Conservation (phyloP, 2,888 invertebrate genomes). For the Ditula angustiorana region DNA sequence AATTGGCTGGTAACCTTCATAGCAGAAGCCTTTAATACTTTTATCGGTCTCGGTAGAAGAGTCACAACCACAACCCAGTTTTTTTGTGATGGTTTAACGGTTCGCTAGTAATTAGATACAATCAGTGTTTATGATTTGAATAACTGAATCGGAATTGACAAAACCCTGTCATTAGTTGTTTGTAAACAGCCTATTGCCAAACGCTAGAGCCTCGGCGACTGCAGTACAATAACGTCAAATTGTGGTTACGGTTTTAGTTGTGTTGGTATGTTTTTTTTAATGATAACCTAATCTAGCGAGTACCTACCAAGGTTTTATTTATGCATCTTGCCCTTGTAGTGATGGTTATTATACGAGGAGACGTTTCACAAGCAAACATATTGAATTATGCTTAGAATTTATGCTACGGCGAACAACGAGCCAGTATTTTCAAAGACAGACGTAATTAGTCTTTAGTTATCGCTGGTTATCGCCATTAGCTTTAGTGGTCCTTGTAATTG, state of each 20-base stretch:
- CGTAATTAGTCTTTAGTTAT: too few relatives aligned
- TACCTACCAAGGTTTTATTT: not conserved
- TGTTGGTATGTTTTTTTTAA: not conserved
- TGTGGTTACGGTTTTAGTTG: not conserved
- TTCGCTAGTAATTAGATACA: slow-evolving; percentile 23
- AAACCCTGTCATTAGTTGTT: slow-evolving; percentile 4
- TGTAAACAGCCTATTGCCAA: not conserved
- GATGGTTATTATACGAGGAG: not conserved
- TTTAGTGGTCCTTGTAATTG: too few relatives aligned
- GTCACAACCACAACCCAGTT: slow-evolving; percentile 20
- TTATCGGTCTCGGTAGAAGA: slow-evolving; percentile 27
- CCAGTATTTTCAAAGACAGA: too few relatives aligned
- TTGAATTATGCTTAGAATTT: not conserved
- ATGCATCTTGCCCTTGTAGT: not conserved
- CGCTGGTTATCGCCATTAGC: too few relatives aligned
- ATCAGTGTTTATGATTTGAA: slow-evolving; percentile 26
- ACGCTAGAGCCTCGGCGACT: too few relatives aligned
- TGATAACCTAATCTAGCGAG: not conserved
- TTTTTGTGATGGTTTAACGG: slow-evolving; percentile 27
- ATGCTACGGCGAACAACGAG: too few relatives aligned
- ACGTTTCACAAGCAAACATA: not conserved
- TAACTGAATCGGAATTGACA: slow-evolving; percentile 19
- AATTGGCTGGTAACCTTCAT: not conserved
- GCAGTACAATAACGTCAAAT: not conserved
- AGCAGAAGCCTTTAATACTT: not conserved